Percentiles rank a stretch among this genome's conserved stretches.
These are phyloP conservation scores for Napeogenes sylphis DNA, from an alignment of 2,888 invertebrate genomes.

Conservation along the genomic window DNA sequence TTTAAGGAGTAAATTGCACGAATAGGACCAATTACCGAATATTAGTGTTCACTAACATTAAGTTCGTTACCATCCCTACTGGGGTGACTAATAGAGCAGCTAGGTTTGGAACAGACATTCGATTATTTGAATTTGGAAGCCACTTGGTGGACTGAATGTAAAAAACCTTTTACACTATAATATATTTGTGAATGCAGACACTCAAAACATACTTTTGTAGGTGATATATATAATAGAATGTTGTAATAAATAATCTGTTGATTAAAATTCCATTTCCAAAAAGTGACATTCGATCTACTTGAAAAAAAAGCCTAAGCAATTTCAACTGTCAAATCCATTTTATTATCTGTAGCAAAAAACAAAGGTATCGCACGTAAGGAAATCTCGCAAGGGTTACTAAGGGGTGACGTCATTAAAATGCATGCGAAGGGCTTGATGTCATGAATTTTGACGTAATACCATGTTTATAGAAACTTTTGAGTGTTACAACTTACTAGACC, in stretches of 20 bases:
- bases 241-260: too few relatives aligned
- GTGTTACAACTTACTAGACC: constrained; percentile 20
- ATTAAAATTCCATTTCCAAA: too few relatives aligned
- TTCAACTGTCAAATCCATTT: constrained; percentile 26
- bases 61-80: constrained; percentile 50
- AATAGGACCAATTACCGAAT: background rate
- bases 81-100: constrained; percentile 67
- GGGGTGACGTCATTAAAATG: constrained; percentile 66
- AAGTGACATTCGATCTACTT: too few relatives aligned
- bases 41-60: constrained; percentile 40
- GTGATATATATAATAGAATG: too few relatives aligned
- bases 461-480: constrained; percentile 28
- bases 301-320: constrained; percentile 10
- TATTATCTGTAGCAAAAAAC: constrained; percentile 36
- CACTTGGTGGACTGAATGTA: constrained; percentile 16
- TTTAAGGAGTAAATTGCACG: background rate
- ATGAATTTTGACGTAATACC: constrained; percentile 49
- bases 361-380: constrained; percentile 35
- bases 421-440: constrained; percentile 47
- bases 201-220: too few relatives aligned
- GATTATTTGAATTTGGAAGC: constrained; percentile 57
- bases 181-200: background rate
- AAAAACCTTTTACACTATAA: background rate
- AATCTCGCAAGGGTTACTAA: constrained; percentile 52
- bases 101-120: constrained; percentile 50